Evolutionary conservation across 2,888 invertebrate species (phyloP).

Genomic region (Ornithoptera priamus): DNA sequence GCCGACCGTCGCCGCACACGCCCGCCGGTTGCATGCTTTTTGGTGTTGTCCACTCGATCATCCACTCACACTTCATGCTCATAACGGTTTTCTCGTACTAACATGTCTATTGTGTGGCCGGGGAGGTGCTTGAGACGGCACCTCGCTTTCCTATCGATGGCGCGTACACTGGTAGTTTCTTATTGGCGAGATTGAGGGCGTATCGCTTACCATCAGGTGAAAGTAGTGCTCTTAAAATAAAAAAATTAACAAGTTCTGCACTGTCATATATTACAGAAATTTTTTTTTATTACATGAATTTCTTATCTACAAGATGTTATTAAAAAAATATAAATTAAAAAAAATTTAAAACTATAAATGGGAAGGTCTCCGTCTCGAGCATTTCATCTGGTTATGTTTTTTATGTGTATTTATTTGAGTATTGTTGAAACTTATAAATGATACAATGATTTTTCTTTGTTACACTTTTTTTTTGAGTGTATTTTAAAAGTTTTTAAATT

Average conservation of each 20-base stretch:
- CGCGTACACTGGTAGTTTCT: constrained; percentile 41
- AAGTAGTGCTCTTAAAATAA: too few species aligned
- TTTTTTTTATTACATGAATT: too few species aligned
- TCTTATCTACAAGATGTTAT: too few species aligned
- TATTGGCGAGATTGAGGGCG: too few species aligned
- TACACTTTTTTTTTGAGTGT: not conserved
- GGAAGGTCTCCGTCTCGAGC: not conserved
- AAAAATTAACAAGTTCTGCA: too few species aligned
- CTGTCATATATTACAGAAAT: too few species aligned
- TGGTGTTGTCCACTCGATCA: constrained; percentile 13
- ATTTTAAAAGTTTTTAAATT: not conserved
- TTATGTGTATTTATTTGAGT: constrained; percentile 80
- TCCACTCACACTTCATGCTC: constrained; percentile 20
- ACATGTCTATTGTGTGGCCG: constrained; percentile 6
- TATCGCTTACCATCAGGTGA: too few species aligned
- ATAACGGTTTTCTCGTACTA: constrained; percentile 26
- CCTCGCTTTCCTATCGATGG: not conserved
- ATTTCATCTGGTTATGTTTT: not conserved
- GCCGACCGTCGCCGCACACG: constrained; percentile 36
- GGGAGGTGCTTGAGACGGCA: constrained; percentile 39
- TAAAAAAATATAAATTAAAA: too few species aligned
- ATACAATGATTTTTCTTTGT: not conserved
- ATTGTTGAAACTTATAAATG: constrained; percentile 67
- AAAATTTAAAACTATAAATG: too few species aligned
- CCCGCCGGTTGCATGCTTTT: constrained; percentile 47